Evolutionary conservation across 2,888 invertebrate species (phyloP), one percentile per base, ranked within the genome.

Genomic region (Seira musarum): DNA sequence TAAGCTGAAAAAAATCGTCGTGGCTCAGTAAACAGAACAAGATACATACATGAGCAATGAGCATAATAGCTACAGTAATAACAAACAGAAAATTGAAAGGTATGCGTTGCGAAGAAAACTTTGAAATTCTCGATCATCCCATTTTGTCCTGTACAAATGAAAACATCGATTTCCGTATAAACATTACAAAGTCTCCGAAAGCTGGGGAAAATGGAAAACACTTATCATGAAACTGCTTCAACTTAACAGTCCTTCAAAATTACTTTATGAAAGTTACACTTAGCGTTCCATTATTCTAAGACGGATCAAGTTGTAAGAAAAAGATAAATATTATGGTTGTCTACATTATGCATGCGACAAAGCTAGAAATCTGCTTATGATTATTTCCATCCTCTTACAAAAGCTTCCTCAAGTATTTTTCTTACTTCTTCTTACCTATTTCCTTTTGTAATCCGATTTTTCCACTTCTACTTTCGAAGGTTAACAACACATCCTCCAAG

Each of bases 351-450:
- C 46, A 72, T 68, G 77, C 77, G 77, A 77, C 77, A 77, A 77
- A 77, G 66, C 35, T 21, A 71, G 64, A 69, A 76, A 69, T 76
- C 76, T 64, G 22, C 76, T 76, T 76, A 76, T 66, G 77, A 77
- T 71, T 65, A 77, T 60, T 77, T 70, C 70, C 69, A 69, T 77
- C 61, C 69, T 57, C 57, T 65, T 57, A 8, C 3, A 30, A 8
- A 30, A 8, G 30, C 30, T 30, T 30, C 30, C 30, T 30, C 68
- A 76, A 69, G 69, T 69, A 69, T 76, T 60, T 65, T 40, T 25
- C 19, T 53, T 46, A 35, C 19, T 70, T 57, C n/a, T n/a, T n/a
- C n/a, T n/a, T n/a, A n/a, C n/a, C n/a, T n/a, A n/a, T n/a, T n/a
- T n/a, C 8, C 30, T 0, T 6, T 8, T 69, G 22, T 65, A 65